Evolutionary conservation across 2,888 invertebrate species (phyloP), one percentile per base, ranked within the genome.

Genomic region (Scaptomyza reducta): DNA sequence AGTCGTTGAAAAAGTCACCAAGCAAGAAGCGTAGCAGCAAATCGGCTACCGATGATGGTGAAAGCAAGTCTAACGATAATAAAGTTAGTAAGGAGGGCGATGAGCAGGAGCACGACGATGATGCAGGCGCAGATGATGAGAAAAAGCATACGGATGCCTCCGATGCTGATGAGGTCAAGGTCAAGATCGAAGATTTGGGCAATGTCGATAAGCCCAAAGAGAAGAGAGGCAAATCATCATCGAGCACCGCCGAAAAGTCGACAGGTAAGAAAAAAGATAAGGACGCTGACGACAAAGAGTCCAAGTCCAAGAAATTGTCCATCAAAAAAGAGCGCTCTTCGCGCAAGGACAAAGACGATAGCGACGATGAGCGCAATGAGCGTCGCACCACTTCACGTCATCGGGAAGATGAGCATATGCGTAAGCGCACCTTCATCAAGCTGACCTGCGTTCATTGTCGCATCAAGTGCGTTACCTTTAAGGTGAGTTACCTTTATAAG

Each of bases 401-500:
- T 46, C 89, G 89, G 5, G 89, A 90, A 11, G 89, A 90, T 11
- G 88, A 89, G 13, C 77, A 87, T 42, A 65, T 79, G 0, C 79
- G 89, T 56, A 89, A 87, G 45, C 87, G 89, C 38, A 79, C 84
- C 6, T 96, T 94, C 89, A 95, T 96, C 62, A 95, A 95, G 77
- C 92, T 97, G 44, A 92, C 93, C 33, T 97, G 97, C 88, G 95
- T 96, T 1, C 96, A 96, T 89, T 97, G 97, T 90, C 93, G 94
- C 75, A 94, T 95, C 82, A 95, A 95, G 87, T 95, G 94, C 77
- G 93, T 95, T 9, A 96, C 96, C 9, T 96, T 96, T 88, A 94
- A 94, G 89, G 95, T 94, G 13, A 18, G 61, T 61, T n/a, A n/a
- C n/a, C n/a, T n/a, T 14, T 0, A 16, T 4, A 13, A 3, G n/a